phyloP scores from a whole-genome alignment of 1,140 invertebrate species.

The Drepana arcuata region DNA sequence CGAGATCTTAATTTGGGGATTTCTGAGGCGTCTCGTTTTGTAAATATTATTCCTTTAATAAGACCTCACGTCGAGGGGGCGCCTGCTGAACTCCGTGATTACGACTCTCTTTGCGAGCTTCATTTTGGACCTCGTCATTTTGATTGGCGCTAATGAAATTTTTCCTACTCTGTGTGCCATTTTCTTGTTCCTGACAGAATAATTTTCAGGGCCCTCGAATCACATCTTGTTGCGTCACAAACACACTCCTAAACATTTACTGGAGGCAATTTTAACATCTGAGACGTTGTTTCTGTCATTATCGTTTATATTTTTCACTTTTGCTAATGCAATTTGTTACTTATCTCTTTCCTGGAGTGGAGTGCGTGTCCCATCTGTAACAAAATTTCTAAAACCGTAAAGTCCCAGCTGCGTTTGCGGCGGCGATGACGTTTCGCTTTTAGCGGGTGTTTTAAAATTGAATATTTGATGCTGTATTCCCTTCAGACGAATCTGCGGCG shows the following conservation, averaged over 20 bases:
- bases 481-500: constrained; percentile 64
- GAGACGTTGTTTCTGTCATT: constrained; percentile 47
- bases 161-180: constrained; percentile 57
- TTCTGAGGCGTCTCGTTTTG: constrained; percentile 71
- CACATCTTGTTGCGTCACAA: constrained; percentile 44
- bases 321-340: constrained; percentile 66
- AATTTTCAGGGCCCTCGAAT: constrained; percentile 51
- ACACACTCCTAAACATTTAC: constrained; percentile 56
- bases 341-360: constrained; percentile 47
- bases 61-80: constrained; percentile 69
- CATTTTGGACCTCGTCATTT: constrained; percentile 70
- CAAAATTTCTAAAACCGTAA: constrained; percentile 66
- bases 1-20: constrained; percentile 71
- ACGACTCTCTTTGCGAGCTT: constrained; percentile 66
- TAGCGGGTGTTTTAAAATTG: constrained; percentile 71
- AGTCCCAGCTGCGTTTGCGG: constrained; percentile 61
- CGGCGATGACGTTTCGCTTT: constrained; percentile 68
- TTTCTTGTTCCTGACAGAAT: constrained; percentile 67
- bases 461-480: constrained; percentile 70
- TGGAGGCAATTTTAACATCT: constrained; percentile 50
- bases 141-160: constrained; percentile 72
- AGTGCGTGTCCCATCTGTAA: constrained; percentile 68
- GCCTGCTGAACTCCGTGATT: constrained; percentile 66
- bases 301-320: constrained; percentile 64
- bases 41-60: constrained; percentile 73